Evolutionary conservation across 2,797 vertebrate species (phyloP), one percentile per base, ranked within the genome.

Genomic region (Lepus oiostolus): DNA sequence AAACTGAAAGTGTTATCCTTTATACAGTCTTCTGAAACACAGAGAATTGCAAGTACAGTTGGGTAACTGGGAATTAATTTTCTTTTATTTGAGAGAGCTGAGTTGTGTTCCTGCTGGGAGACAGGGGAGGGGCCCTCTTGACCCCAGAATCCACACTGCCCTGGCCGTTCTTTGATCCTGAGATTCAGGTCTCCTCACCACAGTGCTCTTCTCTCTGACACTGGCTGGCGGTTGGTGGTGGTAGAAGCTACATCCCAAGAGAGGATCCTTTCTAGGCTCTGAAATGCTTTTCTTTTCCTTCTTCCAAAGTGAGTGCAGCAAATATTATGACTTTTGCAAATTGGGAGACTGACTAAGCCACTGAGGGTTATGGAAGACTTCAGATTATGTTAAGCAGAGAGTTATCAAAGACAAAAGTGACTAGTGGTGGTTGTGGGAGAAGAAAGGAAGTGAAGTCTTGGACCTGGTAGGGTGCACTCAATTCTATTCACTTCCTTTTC

Each of bases 281-380:
- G 35, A 88, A 62, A 65, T 30, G n/a, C 26, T 1, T 50, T 68
- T 84, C 75, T 77, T 83, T 5, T 26, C 13, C 11, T 5, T 16
- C 22, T 82, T 58, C 28, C 8, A 11, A 47, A 35, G 50, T 50
- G 24, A 96, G 42, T 42, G 62, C 93, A 5, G 72, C 68, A 50
- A 79, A 77, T 87, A 76, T 58, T 32, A 77, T 54, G 30, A 75
- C 62, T 90, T 58, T 68, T 92, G n/a, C 54, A 86, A 58, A 79
- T 79, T 71, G 67, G 60, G 35, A 67, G 54, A 58, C 19, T 72
- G 30, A 7, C 22, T 42, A 81, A 85, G n/a, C 54, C 62, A 68
- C n/a, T 76, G 70, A 74, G 82, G 32, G 16, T 70, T 65, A n/a
- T 68, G 9, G 42, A 52, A 28, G 38, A 63, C 70, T 63, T 87